Evolutionary conservation across 35 echinoderm and acorn worm genomes (phyloP).

Genomic region (Chiridota heheva): DNA sequence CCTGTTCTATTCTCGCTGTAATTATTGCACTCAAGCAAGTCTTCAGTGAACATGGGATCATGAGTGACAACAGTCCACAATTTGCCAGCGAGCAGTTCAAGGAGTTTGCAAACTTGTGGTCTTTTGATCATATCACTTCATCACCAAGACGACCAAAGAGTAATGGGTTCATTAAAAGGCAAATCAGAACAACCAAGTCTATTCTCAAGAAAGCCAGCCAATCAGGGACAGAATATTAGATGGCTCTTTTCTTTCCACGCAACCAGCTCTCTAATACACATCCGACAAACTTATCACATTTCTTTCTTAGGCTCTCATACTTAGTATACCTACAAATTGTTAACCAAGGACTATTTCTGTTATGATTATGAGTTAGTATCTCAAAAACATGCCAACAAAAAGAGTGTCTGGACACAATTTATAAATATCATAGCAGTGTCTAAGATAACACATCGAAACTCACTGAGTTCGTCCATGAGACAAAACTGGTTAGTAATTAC

Average conservation of each 20-base stretch:
- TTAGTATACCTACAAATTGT: no score
- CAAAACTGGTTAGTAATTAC: no score
- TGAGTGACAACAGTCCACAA: constrained; percentile 42
- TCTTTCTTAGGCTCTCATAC: no score
- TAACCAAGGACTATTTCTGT: no score
- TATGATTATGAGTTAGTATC: no score
- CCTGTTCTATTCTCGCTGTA: neutral
- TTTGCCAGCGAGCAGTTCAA: constrained; percentile 24
- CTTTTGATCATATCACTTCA: constrained; percentile 46
- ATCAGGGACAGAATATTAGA: neutral
- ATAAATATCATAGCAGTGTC: no score
- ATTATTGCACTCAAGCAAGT: constrained; percentile 23
- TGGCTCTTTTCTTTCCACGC: constrained; percentile 31
- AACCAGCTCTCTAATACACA: no score
- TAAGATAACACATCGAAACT: no score
- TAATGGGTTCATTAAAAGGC: constrained; percentile 28
- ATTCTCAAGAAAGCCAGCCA: constrained; percentile 25
- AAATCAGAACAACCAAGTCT: constrained; percentile 14
- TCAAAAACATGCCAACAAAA: no score
- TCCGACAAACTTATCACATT: no score
- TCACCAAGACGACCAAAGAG: constrained; percentile 21
- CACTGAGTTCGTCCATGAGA: no score
- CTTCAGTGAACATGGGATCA: constrained; percentile 32
- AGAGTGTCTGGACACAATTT: no score
- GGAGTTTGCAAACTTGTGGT: constrained; percentile 29